Base-by-base conservation (phyloP, 2,797 vertebrate species). In the Spatula versicolor region DNA sequence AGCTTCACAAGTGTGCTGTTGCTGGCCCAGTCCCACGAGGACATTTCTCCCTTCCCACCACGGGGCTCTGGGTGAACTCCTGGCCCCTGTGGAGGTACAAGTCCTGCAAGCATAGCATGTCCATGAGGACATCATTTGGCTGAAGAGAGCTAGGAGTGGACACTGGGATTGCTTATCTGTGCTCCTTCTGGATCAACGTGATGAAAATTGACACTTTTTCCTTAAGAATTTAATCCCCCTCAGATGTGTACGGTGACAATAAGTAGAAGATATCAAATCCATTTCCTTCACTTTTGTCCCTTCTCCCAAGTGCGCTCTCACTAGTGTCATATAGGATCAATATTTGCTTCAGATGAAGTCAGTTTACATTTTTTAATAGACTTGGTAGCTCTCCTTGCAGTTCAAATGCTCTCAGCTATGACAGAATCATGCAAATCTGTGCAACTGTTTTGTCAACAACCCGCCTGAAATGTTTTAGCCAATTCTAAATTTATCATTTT, bases 391-490 rank as follows among this genome's bases (percentile, higher is more conserved):
- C 55, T 75, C 37, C 43, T 63, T 91, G 73, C 5, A 2, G 31
- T 84, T 76, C 2, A 20, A 74, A 73, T 72, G 66, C 73, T 83
- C 87, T 93, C 60, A 83, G 69, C 73, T 59, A 21, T 3, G 8
- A 63, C 21, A 88, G 63, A 86, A 80, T 88, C 80, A 43, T 79
- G 54, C 45, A 90, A 85, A 91, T 83, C 30, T 78, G 28, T 76
- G 28, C 50, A 88, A 90, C 79, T 67, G 43, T 45, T 81, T 52
- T 95, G 72, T 90, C 86, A 94, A 90, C 86, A 89, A 17, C 54
- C 45, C 12, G 67, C 10, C 62, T 87, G 62, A 76, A 86, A 62
- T 76, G 39, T 78, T 83, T 62, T 91, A 80, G 30, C 50, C 13
- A 37, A 84, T 90, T 86, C 71, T 71, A 84, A 92, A 77, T 84